Base-by-base conservation (phyloP, 2,113 vertebrate species). In the Caracal caracal region DNA sequence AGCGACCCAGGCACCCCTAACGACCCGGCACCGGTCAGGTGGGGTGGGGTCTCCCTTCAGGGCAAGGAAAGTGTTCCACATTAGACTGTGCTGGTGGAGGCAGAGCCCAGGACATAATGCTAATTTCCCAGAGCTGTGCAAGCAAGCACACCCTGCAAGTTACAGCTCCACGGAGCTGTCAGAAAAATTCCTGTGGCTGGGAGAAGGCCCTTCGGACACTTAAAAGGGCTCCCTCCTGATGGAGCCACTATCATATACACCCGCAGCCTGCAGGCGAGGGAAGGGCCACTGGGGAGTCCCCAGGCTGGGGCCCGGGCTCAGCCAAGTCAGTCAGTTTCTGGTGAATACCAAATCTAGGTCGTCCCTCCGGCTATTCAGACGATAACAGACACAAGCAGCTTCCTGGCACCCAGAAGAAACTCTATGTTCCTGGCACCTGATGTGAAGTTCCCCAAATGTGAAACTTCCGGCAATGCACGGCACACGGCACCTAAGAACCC, bases 361-460 rank as follows among this genome's bases (percentile, higher is more conserved):
- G 94, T n/a, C 40, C 65, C 61, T 63, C 26, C 6, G 35, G 9
- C 49, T 11, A 4, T 15, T 84, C 12, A 53, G 80, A 88, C 3
- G 0, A 10, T 3, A 30, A 37, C 12, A 71, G 30, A 51, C 28
- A n/a, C 1, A 11, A 6, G 19, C 6, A 10, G 43, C 6, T 28
- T 7, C 20, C 2, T n/a, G n/a, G 66, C 63, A 15, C 12, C 43
- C 24, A 0, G 4, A 22, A 53, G 59, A 35, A 82, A 71, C 28
- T 2, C 53, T 3, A 0, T 3, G 8, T 22, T 37, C 76, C 51
- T 7, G 26, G 24, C 4, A 4, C 2, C 11, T 4, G n/a, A 13
- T 40, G 43, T 43, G 43, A 43, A 43, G 43, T 43, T 43, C 16
- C 33, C 86, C 43, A 12, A 20, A 9, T 10, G 8, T 10, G 16